These are phyloP conservation scores for Cheiracanthium punctorium DNA, from an alignment of 2,888 invertebrate species.

Conservation along the genomic window DNA sequence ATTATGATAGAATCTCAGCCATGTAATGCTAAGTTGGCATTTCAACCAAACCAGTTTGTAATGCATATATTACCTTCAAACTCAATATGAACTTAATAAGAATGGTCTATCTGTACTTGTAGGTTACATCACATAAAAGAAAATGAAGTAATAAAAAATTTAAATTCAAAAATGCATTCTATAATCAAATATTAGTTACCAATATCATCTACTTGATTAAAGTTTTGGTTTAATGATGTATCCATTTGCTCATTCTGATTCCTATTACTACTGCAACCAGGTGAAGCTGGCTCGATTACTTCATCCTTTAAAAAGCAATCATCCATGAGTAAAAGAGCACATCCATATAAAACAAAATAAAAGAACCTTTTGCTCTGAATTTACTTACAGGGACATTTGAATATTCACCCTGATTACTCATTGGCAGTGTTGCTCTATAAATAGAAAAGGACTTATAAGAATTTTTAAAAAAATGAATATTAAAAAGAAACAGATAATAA, in stretches of 20 bases:
- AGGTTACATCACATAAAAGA: too few species aligned
- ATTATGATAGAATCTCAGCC: too few species aligned
- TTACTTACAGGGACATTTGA: constrained; percentile 27
- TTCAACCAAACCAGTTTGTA: too few species aligned
- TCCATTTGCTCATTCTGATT: constrained; percentile 39
- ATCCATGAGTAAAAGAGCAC: neutral
- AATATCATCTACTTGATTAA: constrained; percentile 41
- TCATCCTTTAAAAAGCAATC: constrained; percentile 5
- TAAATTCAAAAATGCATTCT: too few species aligned
- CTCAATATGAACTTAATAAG: too few species aligned
- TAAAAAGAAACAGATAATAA: too few species aligned
- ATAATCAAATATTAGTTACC: too few species aligned
- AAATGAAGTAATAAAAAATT: too few species aligned
- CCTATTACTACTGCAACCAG: constrained; percentile 20
- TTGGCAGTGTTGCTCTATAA: constrained; percentile 49
- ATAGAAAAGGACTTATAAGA: neutral
- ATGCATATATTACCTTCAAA: too few species aligned
- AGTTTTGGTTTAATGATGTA: constrained; percentile 27
- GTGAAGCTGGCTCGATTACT: constrained; percentile 14
- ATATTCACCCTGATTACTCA: constrained; percentile 39
- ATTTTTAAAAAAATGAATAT: too few species aligned
- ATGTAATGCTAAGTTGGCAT: too few species aligned
- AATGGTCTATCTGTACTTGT: too few species aligned
- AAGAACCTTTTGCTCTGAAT: neutral
- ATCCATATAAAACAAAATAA: neutral